Percentiles rank a stretch among this genome's conserved stretches.
Evolutionary conservation across 2,113 vertebrate species (phyloP).

Genomic region (Dromiciops gliroides): DNA sequence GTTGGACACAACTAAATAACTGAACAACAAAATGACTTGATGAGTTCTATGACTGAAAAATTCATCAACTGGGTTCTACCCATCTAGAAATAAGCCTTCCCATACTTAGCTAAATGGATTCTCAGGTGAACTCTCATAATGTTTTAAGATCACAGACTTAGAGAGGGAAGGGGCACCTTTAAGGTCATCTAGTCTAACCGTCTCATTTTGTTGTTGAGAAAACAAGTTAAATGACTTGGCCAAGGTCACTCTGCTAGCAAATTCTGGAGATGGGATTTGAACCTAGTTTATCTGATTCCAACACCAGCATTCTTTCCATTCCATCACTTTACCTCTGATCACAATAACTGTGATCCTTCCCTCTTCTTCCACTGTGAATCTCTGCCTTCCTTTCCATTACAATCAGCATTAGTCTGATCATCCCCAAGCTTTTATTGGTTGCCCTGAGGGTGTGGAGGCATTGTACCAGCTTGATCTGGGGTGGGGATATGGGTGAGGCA

Average conservation of each 20-base stretch:
- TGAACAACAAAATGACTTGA: background rate
- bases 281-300: background rate
- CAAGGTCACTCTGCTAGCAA: background rate
- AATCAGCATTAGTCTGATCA: background rate
- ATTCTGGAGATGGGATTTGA: background rate
- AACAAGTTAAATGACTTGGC: background rate
- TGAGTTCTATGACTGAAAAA: background rate
- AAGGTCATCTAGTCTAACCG: background rate
- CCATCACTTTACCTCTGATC: background rate
- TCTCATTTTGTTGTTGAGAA: background rate
- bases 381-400: background rate
- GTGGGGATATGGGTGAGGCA: background rate
- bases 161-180: background rate
- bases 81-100: background rate
- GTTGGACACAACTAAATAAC: too few species aligned
- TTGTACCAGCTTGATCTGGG: background rate
- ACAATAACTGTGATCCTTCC: background rate
- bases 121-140: background rate
- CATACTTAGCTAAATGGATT: background rate
- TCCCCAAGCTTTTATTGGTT: background rate
- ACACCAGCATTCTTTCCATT: background rate
- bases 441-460: background rate
- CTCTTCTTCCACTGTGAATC: background rate
- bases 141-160: background rate
- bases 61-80: background rate